Conservation (phyloP, 2,888 invertebrate genomes). For the Agrilus biguttatus region DNA sequence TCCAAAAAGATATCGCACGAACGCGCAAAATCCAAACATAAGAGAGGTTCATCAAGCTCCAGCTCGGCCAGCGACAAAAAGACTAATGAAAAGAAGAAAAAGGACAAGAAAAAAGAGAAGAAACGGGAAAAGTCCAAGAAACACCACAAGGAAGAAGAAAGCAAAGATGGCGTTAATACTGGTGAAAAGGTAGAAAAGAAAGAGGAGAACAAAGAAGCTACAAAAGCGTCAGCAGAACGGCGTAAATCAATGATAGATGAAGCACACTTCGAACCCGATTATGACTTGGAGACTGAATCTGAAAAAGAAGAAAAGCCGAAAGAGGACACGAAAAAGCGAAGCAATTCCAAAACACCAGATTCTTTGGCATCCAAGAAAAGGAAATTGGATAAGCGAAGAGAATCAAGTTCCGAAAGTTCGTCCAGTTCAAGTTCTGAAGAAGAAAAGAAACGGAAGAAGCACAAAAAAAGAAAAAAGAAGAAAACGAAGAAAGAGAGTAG, state of each 20-base stretch:
- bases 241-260: slow-evolving; percentile 58
- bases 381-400: slow-evolving; percentile 18
- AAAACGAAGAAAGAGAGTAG: slow-evolving; percentile 46
- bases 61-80: too few relatives aligned
- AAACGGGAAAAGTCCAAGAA: slow-evolving; percentile 27
- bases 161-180: slow-evolving; percentile 14
- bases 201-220: slow-evolving; percentile 8
- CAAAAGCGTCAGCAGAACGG: slow-evolving; percentile 22
- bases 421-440: slow-evolving; percentile 26
- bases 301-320: slow-evolving; percentile 35
- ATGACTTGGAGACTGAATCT: slow-evolving; percentile 51
- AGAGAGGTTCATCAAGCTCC: slow-evolving; percentile 1
- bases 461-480: slow-evolving; percentile 35
- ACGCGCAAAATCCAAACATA: slow-evolving; percentile 5
- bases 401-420: slow-evolving; percentile 29
- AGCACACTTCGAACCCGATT: slow-evolving; percentile 60
- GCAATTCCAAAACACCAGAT: slow-evolving; percentile 44
- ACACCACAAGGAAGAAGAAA: slow-evolving; percentile 17
- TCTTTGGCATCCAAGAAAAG: slow-evolving; percentile 34
- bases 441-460: slow-evolving; percentile 25
- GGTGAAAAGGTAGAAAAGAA: slow-evolving; percentile 28
- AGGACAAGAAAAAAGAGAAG: slow-evolving; percentile 33
- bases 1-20: too few relatives aligned
- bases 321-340: slow-evolving; percentile 14
- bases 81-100: slow-evolving; percentile 14